Base-by-base conservation (phyloP, 1,140 invertebrate species). In the Zaprionus kolodkinae region DNA sequence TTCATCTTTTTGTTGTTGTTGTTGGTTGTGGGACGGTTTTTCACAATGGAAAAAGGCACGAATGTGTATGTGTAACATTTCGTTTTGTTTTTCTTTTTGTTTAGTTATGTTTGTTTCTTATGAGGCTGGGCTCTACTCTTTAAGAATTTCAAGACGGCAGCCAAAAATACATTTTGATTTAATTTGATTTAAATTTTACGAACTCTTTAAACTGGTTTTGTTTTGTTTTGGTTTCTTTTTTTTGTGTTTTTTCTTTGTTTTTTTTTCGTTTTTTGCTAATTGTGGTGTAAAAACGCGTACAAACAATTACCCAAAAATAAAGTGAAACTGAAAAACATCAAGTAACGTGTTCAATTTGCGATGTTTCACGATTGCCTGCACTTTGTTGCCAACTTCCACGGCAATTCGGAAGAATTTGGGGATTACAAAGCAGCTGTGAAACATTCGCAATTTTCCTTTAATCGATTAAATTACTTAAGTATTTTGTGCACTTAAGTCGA, bases 21-120 rank as follows among this genome's bases (percentile, higher is more conserved):
- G 12, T 9, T 67, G 54, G 64, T 56, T 57, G 40, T 87, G 85
- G 85, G 85, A 89, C 85, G 85, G 85, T 81, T 89, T 89, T 87
- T 85, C 74, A 70, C 85, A 89, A 85, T 89, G 75, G 75, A 79
- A 89, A 89, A 89, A 89, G 85, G 85, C 85, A 89, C 85, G 85
- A 81, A 79, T 85, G 85, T 85, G 85, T 88, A n/a, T 48, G 45
- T 48, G 73, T 69, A 33, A 70, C 66, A 76, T 75, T 69, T 68
- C 76, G 80, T 70, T 76, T 55, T 64, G 35, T 65, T 75, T 74
- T 38, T 6, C 2, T 13, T 40, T 40, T 1, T 40, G 1, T 21
- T 21, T 21, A 21, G 1, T 40, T 40, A 0, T 13, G 35, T 61
- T 43, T 77, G 33, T 17, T 38, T 67, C 45, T 59, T 73, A 77